Conservation (phyloP, 2,888 invertebrate genomes). For the Patella ulyssiponensis region DNA sequence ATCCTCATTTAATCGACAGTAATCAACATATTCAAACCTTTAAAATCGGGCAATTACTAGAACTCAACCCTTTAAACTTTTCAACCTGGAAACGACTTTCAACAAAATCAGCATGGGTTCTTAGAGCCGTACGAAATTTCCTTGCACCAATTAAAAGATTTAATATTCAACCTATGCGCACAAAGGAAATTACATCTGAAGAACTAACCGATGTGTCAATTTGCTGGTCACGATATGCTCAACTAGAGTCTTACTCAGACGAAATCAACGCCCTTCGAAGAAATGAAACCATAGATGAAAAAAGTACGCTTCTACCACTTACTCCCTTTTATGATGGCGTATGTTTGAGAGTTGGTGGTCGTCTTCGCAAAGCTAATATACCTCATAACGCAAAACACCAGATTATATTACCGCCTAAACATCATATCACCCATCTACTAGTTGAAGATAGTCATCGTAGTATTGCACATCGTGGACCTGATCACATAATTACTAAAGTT, state of each 20-base stretch:
- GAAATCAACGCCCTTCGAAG: no score
- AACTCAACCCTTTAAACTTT: background rate
- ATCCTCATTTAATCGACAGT: no score
- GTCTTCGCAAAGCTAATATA: constrained; percentile 30
- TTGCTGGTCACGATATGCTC: no score
- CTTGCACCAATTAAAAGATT: background rate
- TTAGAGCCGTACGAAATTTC: constrained; percentile 11
- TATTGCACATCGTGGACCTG: constrained; percentile 13
- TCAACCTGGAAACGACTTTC: constrained; percentile 3
- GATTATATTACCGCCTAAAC: constrained; percentile 34
- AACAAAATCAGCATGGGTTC: background rate
- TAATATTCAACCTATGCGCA: background rate
- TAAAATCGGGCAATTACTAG: no score
- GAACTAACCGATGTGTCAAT: no score
- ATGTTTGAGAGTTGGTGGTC: constrained; percentile 35
- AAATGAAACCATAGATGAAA: no score
- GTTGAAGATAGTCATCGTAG: constrained; percentile 8
- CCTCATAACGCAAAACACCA: constrained; percentile 34
- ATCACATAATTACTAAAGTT: constrained; percentile 16
- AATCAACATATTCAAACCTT: no score
- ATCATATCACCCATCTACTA: constrained; percentile 5
- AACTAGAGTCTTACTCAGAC: no score
- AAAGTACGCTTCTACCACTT: no score
- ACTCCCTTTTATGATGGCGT: constrained; percentile 19
- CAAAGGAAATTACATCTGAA: no score